Evolutionary conservation across 2,888 invertebrate genomes (phyloP), one percentile per base, ranked within the genome.

Genomic region (Tetropium fuscum): DNA sequence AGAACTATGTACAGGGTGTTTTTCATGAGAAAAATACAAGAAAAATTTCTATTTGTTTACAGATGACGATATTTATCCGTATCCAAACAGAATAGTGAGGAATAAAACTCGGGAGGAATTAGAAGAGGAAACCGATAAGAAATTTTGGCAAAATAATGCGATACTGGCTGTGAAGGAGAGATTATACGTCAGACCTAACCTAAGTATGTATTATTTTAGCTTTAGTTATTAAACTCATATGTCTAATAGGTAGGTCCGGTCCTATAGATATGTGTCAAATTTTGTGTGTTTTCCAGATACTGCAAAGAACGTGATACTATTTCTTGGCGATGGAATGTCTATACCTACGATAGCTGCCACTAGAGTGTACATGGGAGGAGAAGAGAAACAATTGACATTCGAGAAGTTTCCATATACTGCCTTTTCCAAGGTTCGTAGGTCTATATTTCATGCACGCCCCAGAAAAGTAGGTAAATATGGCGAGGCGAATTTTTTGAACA

Each of bases 281-380:
- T n/a, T n/a, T n/a, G n/a, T n/a, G n/a, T n/a, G n/a, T n/a, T n/a
- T n/a, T n/a, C n/a, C 59, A 81, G 80, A 77, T 57, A 60, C 71
- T 6, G 90, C 91, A 0, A 90, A 88, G 77, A 95, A 94, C 79
- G 85, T 93, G 0, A 92, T 95, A 53, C 76, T 94, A 57, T 94
- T 94, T 74, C 82, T 95, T 11, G 95, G 95, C 0, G 95, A 95
- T 75, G 95, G 95, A 1, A 93, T 95, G 94, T 93, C 93, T 18
- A 84, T 94, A 45, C 85, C 93, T 0, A 95, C 95, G 0, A 80
- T 93, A 10, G 88, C 92, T 0, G 93, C 94, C 0, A 87, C 93
- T 0, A 85, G 95, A 64, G 88, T 88, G 0, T 88, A 90, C 71
- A 81, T 90, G 7, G 94, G 93, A 0, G 93, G 93, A 0, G 94